These are phyloP conservation scores for Tinea pellionella DNA, from an alignment of 2,888 invertebrate genomes.

Conservation along the genomic window DNA sequence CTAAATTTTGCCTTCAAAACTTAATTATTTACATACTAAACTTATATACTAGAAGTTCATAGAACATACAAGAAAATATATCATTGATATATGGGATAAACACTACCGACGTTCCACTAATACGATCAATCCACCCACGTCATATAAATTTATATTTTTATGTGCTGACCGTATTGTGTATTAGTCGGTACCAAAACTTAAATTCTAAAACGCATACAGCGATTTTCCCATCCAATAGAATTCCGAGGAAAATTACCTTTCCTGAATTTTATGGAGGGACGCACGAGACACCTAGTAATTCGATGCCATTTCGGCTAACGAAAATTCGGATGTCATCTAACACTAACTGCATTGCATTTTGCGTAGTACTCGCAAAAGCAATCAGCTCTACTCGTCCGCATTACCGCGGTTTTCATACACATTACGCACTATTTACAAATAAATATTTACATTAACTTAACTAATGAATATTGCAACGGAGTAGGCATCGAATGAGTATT, in stretches of 20 bases:
- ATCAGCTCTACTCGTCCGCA: constrained; percentile 51
- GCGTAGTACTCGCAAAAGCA: constrained; percentile 38
- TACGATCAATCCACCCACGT: constrained; percentile 22
- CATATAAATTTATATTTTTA: constrained; percentile 14
- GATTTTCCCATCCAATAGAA: constrained; percentile 52
- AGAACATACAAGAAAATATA: constrained; percentile 96
- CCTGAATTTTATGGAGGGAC: constrained; percentile 62
- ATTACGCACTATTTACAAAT: constrained; percentile 35
- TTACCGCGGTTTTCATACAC: constrained; percentile 56
- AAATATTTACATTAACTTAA: constrained; percentile 23
- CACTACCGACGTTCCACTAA: constrained; percentile 74
- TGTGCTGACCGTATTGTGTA: constrained; percentile 34
- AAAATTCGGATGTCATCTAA: constrained; percentile 33
- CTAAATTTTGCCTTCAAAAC: neutral
- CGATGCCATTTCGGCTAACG: constrained; percentile 14
- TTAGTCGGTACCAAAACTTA: constrained; percentile 56
- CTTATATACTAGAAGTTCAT: constrained; percentile 76
- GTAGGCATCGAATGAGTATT: constrained; percentile 13
- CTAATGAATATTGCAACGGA: constrained; percentile 22
- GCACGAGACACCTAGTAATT: constrained; percentile 35
- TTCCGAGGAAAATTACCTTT: constrained; percentile 69
- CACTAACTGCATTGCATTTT: constrained; percentile 44
- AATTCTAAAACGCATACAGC: constrained; percentile 39
- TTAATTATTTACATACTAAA: neutral
- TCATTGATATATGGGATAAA: constrained; percentile 98